Evolutionary conservation across 2,113 vertebrate species (phyloP), one percentile per base, ranked within the genome.

Genomic region (Sphyrna mokarran): DNA sequence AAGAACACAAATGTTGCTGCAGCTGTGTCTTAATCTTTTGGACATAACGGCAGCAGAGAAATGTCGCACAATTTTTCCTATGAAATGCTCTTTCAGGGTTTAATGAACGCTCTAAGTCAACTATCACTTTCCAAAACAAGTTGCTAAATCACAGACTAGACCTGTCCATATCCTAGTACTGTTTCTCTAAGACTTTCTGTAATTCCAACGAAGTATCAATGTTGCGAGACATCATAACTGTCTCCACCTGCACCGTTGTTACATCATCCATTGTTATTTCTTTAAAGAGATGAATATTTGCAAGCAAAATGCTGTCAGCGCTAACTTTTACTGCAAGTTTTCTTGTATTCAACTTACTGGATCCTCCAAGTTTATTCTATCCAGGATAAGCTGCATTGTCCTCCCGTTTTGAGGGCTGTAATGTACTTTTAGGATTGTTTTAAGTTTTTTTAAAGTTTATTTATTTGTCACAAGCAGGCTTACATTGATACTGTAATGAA

Each of bases 141-240:
- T n/a, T 93, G 16, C 6, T 66, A 58, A 29, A 89, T 61, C 29
- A n/a, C 37, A 37, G 18, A 37, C n/a, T 29, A 3, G 86, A 14
- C 54, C 13, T 89, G 86, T 89, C 48, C 29, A 54, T 89, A 58
- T 9, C 40, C 87, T 3, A 63, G 26, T 90, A 61, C 29, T 16
- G n/a, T 93, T 37, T 37, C n/a, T 68, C 89, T 33, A n/a, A 61
- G n/a, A 66, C 33, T 66, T 91, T 90, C 58, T 33, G 89, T n/a
- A 8, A 33, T 93, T 93, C 58, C 89, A 91, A 58, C n/a, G 37
- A 91, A 89, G 86, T 61, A n/a, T 66, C 61, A 93, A 66, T 37
- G 37, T 93, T 93, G 89, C 66, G 63, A n/a, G 89, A 37, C 61
- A 93, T 66, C 37, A 93, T 93, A 93, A 66, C 22, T 93, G 33